Percentiles rank a stretch among this genome's conserved stretches.
Evolutionary conservation across 2,797 vertebrate genomes (phyloP).

Genomic region (Rhodeus uyekii): DNA sequence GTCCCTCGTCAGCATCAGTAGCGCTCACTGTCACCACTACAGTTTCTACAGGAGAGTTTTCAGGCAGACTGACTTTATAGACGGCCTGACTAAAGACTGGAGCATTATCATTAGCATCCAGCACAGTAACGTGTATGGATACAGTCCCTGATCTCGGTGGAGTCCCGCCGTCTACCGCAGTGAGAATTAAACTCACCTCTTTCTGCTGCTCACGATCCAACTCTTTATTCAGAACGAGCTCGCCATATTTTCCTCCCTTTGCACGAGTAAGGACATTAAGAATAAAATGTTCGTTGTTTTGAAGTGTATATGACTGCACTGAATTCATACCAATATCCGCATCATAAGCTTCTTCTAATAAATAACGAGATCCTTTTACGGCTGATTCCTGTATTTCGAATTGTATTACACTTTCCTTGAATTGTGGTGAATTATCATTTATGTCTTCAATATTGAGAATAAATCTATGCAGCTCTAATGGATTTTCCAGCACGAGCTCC

Average conservation of each 20-base stretch:
- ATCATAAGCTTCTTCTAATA: slow-evolving; percentile 66
- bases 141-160: too few species aligned
- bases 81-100: too few species aligned
- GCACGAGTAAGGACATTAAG: slow-evolving; percentile 49
- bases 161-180: too few species aligned
- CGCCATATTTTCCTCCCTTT: slow-evolving; percentile 36
- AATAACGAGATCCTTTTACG: slow-evolving; percentile 53
- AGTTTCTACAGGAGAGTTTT: too few species aligned
- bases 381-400: slow-evolving; percentile 66
- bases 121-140: too few species aligned
- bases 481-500: slow-evolving; percentile 30
- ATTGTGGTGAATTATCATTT: slow-evolving; percentile 59
- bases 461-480: slow-evolving; percentile 10
- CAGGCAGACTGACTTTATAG: too few species aligned
- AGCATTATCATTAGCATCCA: too few species aligned
- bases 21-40: too few species aligned
- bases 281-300: slow-evolving; percentile 62
- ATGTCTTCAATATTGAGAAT: slow-evolving; percentile 34
- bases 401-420: slow-evolving; percentile 57
- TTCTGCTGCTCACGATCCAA: too few species aligned
- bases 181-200: too few species aligned
- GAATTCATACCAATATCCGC: slow-evolving; percentile 64
- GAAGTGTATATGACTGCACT: slow-evolving; percentile 65
- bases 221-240: too few species aligned
- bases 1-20: too few species aligned